Evolutionary conservation across 2,797 vertebrate species (phyloP).

Genomic region (Eospalax fontanierii): DNA sequence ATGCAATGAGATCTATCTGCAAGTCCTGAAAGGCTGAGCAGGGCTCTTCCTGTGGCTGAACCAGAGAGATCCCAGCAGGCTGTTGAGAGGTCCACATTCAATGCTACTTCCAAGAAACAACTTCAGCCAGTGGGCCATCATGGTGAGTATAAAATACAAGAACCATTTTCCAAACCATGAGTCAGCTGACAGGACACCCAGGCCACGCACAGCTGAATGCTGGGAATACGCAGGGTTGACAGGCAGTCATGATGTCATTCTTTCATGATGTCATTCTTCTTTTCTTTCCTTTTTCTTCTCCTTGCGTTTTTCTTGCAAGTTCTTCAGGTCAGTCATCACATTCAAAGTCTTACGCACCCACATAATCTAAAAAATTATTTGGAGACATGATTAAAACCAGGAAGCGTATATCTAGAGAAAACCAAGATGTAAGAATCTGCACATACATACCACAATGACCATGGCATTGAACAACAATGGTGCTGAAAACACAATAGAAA

Average conservation of each 20-base stretch:
- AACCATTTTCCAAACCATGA: not conserved
- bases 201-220: not conserved
- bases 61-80: not conserved
- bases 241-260: not conserved
- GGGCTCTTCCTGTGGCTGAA: not conserved
- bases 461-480: conserved; percentile 95
- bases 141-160: not conserved
- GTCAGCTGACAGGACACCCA: not conserved
- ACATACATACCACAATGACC: conserved; percentile 95
- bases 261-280: not conserved
- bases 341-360: conserved; percentile 96
- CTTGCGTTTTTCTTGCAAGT: conserved; percentile 92
- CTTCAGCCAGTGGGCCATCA: too few relatives aligned
- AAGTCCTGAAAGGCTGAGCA: too few relatives aligned
- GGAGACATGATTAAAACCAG: not conserved
- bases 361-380: conserved; percentile 89
- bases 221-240: not conserved
- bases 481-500: conserved; percentile 95
- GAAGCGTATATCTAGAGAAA: accelerated
- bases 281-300: conserved; percentile 91
- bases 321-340: conserved; percentile 96
- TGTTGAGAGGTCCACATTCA: accelerated
- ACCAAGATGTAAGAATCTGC: accelerated
- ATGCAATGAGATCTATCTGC: not conserved
- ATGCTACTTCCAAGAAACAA: not conserved